phyloP scores from a whole-genome alignment of 1,140 invertebrate species.

The Lerema accius region DNA sequence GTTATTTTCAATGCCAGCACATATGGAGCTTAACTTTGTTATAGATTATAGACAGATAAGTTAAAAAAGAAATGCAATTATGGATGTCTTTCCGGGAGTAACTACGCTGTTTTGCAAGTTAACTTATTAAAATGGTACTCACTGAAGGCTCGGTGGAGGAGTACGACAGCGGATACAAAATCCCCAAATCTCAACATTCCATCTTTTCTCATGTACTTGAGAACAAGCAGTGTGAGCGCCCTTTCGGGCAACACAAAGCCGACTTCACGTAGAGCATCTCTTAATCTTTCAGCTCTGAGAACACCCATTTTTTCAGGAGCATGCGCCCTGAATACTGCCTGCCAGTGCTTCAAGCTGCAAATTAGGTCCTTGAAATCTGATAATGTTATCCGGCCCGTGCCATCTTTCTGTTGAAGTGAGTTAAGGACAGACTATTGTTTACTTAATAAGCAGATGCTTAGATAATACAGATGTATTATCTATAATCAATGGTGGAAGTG shows the following conservation, averaged over 20 bases:
- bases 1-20: too few species aligned
- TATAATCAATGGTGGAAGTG: too few species aligned
- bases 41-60: too few species aligned
- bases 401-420: slow-evolving; percentile 85
- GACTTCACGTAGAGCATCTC: slow-evolving; percentile 92
- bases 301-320: slow-evolving; percentile 96
- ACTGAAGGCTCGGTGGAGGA: slow-evolving; percentile 94
- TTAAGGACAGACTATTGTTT: slow-evolving; percentile 81
- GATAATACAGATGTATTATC: too few species aligned
- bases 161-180: slow-evolving; percentile 94
- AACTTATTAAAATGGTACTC: slow-evolving; percentile 62
- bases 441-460: too few species aligned
- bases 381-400: slow-evolving; percentile 91
- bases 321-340: slow-evolving; percentile 94
- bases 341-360: slow-evolving; percentile 96
- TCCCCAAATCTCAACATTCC: slow-evolving; percentile 96
- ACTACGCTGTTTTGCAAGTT: too few species aligned
- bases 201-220: slow-evolving; percentile 96
- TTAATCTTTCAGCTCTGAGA: slow-evolving; percentile 92
- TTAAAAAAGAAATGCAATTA: background rate
- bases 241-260: slow-evolving; percentile 94
- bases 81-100: too few species aligned
- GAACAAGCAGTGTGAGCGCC: slow-evolving; percentile 90
- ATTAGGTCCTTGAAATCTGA: slow-evolving; percentile 96
- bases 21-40: too few species aligned